A percentile compares a stretch with the other conserved stretches of the same genome.
These are phyloP conservation scores for Chaenogobius annularis DNA, from an alignment of 2,113 vertebrate genomes.

Conservation along the genomic window DNA sequence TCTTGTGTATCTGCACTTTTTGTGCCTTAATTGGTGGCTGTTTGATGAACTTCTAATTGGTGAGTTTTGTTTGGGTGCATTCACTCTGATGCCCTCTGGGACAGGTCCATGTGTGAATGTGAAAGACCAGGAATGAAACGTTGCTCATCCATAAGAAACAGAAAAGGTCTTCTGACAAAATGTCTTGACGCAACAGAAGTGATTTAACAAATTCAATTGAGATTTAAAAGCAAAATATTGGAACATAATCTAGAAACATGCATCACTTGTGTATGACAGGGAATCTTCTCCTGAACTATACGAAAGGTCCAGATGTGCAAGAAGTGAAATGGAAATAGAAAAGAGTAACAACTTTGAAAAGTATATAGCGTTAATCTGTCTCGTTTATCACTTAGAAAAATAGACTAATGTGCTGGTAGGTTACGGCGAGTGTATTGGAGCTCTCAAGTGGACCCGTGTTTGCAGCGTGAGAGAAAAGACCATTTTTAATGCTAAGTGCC, in stretches of 20 bases:
- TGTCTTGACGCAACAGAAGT: neutral
- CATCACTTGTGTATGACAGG: conserved; percentile 59
- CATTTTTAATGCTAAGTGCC: conserved; percentile 20
- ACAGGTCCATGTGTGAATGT: conserved; percentile 39
- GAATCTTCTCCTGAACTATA: conserved; percentile 16
- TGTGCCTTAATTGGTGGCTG: conserved; percentile 6
- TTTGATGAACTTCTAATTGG: conserved; percentile 38
- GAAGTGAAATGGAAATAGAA: conserved; percentile 39
- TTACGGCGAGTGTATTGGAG: conserved; percentile 30
- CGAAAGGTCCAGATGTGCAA: conserved; percentile 41
- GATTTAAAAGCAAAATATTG: conserved; percentile 26
- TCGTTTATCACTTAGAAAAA: conserved; percentile 43
- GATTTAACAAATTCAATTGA: conserved; percentile 12
- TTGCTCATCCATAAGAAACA: conserved; percentile 34
- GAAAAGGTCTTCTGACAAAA: conserved; percentile 7
- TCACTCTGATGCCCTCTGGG: conserved; percentile 52
- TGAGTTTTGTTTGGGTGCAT: conserved; percentile 35
- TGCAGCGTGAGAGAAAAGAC: neutral
- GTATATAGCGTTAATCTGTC: conserved; percentile 38
- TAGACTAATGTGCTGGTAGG: conserved; percentile 30
- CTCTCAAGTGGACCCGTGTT: conserved; percentile 28
- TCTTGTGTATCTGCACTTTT: neutral
- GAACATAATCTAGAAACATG: conserved; percentile 41
- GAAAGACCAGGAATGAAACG: conserved; percentile 56
- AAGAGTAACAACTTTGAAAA: conserved; percentile 31